Percentiles rank a stretch among this genome's conserved stretches.
phyloP scores from a whole-genome alignment of 2,797 vertebrate species.

The Neosilurus hyrtlii region DNA sequence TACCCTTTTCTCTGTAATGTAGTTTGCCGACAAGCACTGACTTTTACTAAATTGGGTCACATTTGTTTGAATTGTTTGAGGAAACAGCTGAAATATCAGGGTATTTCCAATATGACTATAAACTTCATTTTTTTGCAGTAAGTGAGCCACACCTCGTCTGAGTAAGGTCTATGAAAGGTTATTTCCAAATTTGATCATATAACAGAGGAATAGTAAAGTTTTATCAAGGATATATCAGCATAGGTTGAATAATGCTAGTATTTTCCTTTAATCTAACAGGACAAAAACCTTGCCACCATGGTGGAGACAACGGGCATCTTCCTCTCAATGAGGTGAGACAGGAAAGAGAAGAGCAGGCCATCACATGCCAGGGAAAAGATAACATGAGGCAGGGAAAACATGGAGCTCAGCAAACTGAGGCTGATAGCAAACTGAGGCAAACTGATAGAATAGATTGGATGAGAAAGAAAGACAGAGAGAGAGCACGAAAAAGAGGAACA shows the following conservation, averaged over 20 bases:
- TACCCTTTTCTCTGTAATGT: too few relatives aligned
- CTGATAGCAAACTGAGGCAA: conserved; percentile 62
- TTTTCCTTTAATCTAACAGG: conserved; percentile 59
- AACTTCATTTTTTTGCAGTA: neutral
- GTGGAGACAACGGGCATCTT: conserved; percentile 70
- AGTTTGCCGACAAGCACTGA: too few relatives aligned
- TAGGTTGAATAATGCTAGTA: neutral
- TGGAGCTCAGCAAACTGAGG: conserved; percentile 73
- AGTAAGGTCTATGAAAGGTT: neutral
- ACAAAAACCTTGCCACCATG: conserved; percentile 66
- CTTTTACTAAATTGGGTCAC: too few relatives aligned
- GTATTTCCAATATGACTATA: neutral
- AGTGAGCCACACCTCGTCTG: neutral
- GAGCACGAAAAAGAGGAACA: too few relatives aligned
- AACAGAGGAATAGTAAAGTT: neutral
- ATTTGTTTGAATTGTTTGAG: neutral
- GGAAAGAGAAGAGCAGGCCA: conserved; percentile 71
- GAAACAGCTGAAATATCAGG: neutral
- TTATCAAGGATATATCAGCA: neutral
- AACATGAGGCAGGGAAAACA: conserved; percentile 73
- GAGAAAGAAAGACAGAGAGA: neutral
- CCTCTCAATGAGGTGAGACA: conserved; percentile 68
- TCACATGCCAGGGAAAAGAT: conserved; percentile 74
- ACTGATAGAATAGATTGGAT: neutral
- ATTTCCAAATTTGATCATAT: neutral